Conservation (phyloP, 2,888 invertebrate species). For the Rhimphoctona megacephalus region DNA sequence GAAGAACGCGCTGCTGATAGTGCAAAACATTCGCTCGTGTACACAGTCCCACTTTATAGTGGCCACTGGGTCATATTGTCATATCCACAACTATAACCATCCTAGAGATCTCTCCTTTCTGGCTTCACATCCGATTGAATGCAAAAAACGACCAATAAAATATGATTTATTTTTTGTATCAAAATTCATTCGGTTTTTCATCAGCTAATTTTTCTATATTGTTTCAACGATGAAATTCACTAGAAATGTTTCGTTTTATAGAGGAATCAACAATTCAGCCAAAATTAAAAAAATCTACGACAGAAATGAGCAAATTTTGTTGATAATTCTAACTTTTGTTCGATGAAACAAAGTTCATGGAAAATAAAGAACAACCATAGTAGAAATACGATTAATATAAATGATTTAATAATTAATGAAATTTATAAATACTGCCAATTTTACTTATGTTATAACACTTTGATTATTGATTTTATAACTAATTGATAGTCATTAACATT, state of each 20-base stretch:
- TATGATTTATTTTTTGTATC: not conserved
- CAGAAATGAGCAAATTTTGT: no score
- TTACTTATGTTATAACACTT: no score
- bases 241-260: no score
- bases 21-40: constrained; percentile 9
- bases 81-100: not conserved
- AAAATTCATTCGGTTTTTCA: not conserved
- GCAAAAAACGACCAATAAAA: not conserved
- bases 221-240: not conserved
- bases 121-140: not conserved
- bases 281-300: no score
- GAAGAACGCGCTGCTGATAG: constrained; percentile 63
- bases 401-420: no score
- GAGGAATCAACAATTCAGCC: no score
- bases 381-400: no score
- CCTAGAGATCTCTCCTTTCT: not conserved
- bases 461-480: no score
- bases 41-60: not conserved
- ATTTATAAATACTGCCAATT: no score
- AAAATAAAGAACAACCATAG: no score
- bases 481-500: not conserved
- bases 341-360: no score
- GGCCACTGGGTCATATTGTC: constrained; percentile 9
- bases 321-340: no score
- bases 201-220: not conserved